phyloP scores from a whole-genome alignment of 2,888 invertebrate genomes.

The Luperina nickerlii region DNA sequence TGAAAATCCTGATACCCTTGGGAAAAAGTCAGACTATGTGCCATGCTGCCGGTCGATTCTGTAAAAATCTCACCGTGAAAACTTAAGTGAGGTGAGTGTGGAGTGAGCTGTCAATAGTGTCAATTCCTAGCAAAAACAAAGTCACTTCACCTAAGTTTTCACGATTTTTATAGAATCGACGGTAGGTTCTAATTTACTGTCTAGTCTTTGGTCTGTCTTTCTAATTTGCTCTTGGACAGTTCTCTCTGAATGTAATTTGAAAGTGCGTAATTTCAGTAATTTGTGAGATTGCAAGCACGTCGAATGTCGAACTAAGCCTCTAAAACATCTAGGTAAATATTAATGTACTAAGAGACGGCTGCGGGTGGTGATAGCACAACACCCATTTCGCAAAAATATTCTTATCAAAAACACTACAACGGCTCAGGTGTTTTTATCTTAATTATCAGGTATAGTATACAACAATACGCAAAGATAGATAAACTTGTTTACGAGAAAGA shows the following conservation, averaged over 20 bases:
- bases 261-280: conserved; percentile 18
- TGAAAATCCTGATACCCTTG: neutral
- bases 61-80: too few relatives aligned
- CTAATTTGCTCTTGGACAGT: conserved; percentile 14
- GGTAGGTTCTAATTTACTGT: conserved; percentile 37
- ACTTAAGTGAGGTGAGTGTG: too few relatives aligned
- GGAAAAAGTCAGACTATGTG: conserved; percentile 3
- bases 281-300: neutral
- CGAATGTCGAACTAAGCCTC: neutral
- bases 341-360: conserved; percentile 8
- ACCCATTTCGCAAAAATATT: conserved; percentile 44
- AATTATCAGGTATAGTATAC: conserved; percentile 66
- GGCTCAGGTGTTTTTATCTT: conserved; percentile 63
- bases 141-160: too few relatives aligned
- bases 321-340: neutral
- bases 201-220: conserved; percentile 19
- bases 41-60: neutral
- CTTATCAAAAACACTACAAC: conserved; percentile 61
- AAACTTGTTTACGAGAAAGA: conserved; percentile 64
- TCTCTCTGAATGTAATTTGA: conserved; percentile 10
- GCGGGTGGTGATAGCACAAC: conserved; percentile 16
- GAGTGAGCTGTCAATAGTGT: too few relatives aligned
- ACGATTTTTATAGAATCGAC: too few relatives aligned
- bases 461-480: conserved; percentile 57
- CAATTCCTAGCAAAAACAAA: too few relatives aligned